These are phyloP conservation scores for Hydrolagus colliei DNA, from an alignment of 2,797 vertebrate genomes.

Conservation along the genomic window DNA sequence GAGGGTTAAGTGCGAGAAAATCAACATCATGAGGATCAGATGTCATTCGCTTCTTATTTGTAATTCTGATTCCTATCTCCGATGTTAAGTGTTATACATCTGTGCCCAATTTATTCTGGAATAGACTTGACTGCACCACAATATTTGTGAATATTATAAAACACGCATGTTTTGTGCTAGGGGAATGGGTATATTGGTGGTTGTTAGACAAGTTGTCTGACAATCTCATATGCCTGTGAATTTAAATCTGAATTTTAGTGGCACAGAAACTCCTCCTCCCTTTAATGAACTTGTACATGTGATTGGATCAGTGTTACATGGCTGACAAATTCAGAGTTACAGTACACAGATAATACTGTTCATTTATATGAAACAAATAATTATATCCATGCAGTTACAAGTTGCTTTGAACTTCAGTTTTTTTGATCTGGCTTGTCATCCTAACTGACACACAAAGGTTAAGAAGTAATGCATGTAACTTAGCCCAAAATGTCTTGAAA, in stretches of 20 bases:
- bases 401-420: neutral
- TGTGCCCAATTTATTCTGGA: neutral
- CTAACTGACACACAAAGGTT: neutral
- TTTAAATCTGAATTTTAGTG: neutral
- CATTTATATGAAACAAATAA: neutral
- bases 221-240: neutral
- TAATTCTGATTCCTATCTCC: neutral
- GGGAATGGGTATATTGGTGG: neutral
- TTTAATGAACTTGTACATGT: neutral
- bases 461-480: neutral
- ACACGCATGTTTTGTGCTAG: too few species aligned
- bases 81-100: neutral
- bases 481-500: neutral
- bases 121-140: neutral
- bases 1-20: too few species aligned
- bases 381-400: neutral
- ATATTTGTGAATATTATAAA: neutral
- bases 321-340: too few species aligned
- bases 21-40: neutral
- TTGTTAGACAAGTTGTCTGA: neutral
- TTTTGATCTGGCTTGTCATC: neutral
- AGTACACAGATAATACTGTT: neutral
- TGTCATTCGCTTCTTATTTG: neutral
- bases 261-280: neutral
- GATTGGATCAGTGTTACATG: neutral